These are phyloP conservation scores for Stegophylla sp. DNA, from an alignment of 2,888 invertebrate species.

Conservation along the genomic window DNA sequence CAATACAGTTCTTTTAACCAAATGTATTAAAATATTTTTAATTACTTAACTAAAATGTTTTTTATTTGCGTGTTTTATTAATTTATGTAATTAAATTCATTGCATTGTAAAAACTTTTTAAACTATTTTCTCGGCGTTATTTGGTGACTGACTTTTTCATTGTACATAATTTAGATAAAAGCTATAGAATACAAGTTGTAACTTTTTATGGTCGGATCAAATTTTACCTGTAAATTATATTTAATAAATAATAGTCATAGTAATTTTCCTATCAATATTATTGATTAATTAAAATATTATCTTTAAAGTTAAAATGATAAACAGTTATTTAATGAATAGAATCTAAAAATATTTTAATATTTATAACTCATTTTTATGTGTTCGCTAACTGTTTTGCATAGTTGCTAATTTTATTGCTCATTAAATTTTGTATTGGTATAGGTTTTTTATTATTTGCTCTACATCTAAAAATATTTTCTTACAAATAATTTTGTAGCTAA, in stretches of 20 bases:
- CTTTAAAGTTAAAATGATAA: not conserved
- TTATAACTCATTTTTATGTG: not conserved
- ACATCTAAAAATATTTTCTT: too few species aligned
- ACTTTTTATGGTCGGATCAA: not conserved
- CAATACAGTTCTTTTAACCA: conserved; percentile 3
- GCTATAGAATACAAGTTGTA: not conserved
- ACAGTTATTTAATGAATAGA: not conserved
- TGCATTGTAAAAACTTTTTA: not conserved
- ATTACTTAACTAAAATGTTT: conserved; percentile 22
- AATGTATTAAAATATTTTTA: not conserved
- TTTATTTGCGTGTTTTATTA: not conserved
- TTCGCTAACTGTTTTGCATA: not conserved
- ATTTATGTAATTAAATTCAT: not conserved
- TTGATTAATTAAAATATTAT: conserved; percentile 4
- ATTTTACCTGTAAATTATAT: not conserved
- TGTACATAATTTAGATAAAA: not conserved
- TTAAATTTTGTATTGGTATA: not conserved
- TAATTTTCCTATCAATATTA: not conserved
- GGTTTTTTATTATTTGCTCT: too few species aligned
- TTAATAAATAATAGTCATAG: not conserved
- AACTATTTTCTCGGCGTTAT: not conserved
- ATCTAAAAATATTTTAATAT: not conserved
- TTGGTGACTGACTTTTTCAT: not conserved
- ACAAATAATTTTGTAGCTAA: too few species aligned
- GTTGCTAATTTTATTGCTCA: not conserved